Percentiles rank a stretch among this genome's conserved stretches.
Conservation (phyloP, 2,797 vertebrate genomes). For the Sternotherus odoratus region DNA sequence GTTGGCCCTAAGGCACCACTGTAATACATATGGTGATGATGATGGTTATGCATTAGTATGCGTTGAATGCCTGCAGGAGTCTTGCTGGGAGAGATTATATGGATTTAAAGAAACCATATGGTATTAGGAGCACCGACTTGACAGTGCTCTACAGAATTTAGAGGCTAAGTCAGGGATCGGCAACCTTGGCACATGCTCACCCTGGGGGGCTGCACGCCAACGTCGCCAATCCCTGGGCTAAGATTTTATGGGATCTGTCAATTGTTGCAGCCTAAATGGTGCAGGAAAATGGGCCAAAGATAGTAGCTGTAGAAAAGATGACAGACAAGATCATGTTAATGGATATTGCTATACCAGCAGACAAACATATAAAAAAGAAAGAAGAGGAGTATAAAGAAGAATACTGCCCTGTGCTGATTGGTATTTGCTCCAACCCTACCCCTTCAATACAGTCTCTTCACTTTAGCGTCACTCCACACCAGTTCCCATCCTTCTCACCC, state of each 20-base stretch:
- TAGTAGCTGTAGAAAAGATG: neutral
- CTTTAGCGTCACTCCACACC: neutral
- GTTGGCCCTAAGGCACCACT: neutral
- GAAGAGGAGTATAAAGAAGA: too few relatives aligned
- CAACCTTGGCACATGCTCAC: too few relatives aligned
- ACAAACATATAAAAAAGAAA: neutral
- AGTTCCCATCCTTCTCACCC: neutral
- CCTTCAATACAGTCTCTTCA: neutral
- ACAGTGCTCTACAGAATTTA: neutral
- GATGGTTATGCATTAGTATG: too few relatives aligned
- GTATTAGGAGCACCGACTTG: neutral
- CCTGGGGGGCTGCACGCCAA: too few relatives aligned
- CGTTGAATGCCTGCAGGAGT: neutral
- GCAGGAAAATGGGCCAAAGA: neutral
- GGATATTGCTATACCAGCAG: neutral
- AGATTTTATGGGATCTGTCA: neutral
- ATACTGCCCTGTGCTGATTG: neutral
- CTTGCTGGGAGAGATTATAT: neutral
- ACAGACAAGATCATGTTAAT: neutral
- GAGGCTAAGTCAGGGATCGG: too few relatives aligned
- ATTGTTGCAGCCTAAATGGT: neutral
- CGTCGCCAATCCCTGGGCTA: neutral
- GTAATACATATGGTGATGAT: neutral
- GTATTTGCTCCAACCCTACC: neutral
- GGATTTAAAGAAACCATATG: neutral